Percentiles rank a stretch among this genome's conserved stretches.
Evolutionary conservation across 2,113 vertebrate genomes (phyloP).

Genomic region (Fulmarus glacialis): DNA sequence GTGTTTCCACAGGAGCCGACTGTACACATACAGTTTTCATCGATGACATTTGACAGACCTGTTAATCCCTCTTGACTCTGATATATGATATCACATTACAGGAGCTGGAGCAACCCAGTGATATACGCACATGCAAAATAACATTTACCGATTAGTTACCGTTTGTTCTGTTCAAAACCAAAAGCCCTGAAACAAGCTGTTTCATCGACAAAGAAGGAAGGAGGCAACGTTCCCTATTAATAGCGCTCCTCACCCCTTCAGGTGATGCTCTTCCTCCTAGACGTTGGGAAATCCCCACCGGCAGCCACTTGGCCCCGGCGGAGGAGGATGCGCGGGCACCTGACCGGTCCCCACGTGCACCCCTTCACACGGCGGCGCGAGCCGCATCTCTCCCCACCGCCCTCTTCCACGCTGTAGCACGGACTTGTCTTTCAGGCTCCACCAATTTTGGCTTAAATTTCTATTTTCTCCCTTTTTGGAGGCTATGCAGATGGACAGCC

Average conservation of each 20-base stretch:
- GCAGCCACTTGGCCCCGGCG: fast-evolving
- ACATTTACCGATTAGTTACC: neutral
- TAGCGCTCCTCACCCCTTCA: neutral
- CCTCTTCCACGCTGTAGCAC: neutral
- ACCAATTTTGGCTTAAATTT: neutral
- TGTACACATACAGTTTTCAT: neutral
- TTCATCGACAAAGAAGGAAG: neutral
- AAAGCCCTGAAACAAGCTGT: neutral
- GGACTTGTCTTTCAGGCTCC: neutral
- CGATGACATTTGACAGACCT: neutral
- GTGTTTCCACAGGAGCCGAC: constrained; percentile 10
- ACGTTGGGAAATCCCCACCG: fast-evolving
- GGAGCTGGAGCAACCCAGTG: neutral
- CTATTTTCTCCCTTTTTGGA: neutral
- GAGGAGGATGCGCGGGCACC: neutral
- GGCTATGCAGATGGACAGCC: neutral
- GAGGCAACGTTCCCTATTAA: neutral
- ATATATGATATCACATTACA: neutral
- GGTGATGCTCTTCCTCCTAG: neutral
- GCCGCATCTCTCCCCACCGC: neutral
- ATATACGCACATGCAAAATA: neutral
- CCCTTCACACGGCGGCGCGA: fast-evolving
- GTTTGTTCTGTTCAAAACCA: neutral
- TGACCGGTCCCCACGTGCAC: fast-evolving
- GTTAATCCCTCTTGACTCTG: constrained; percentile 4